phyloP scores from a whole-genome alignment of 1,140 invertebrate genomes.

The Lordiphosa collinella region DNA sequence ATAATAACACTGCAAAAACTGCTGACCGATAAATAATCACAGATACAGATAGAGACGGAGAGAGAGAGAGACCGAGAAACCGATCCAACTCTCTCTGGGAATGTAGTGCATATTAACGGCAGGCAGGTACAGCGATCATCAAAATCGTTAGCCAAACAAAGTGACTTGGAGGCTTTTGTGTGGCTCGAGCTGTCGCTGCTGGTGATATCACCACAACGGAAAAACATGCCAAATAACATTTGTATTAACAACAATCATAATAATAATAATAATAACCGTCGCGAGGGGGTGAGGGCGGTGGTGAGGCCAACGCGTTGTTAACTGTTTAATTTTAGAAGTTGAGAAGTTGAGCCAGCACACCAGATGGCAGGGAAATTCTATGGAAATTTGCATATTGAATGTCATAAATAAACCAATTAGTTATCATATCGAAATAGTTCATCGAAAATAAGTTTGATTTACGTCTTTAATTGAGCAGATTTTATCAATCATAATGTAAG shows the following conservation, averaged over 20 bases:
- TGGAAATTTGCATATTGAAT: too few species aligned
- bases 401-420: too few species aligned
- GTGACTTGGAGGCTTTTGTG: constrained; percentile 20
- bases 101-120: neutral
- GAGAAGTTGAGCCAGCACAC: constrained; percentile 9
- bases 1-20: constrained; percentile 13
- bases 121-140: constrained; percentile 18
- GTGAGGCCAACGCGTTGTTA: constrained; percentile 40
- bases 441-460: too few species aligned
- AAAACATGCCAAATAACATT: constrained; percentile 66
- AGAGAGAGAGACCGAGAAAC: neutral
- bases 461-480: too few species aligned
- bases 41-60: too few species aligned
- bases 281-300: neutral
- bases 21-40: constrained; percentile 7
- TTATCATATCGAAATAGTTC: too few species aligned
- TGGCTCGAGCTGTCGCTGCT: neutral
- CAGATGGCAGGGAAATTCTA: constrained; percentile 4
- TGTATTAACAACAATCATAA: constrained; percentile 63
- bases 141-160: constrained; percentile 49
- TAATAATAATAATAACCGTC: constrained; percentile 9
- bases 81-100: neutral
- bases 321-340: constrained; percentile 57
- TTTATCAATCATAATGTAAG: too few species aligned
- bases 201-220: constrained; percentile 70